Conservation (phyloP, 2,888 invertebrate genomes). For the Drosophila setosimentum region DNA sequence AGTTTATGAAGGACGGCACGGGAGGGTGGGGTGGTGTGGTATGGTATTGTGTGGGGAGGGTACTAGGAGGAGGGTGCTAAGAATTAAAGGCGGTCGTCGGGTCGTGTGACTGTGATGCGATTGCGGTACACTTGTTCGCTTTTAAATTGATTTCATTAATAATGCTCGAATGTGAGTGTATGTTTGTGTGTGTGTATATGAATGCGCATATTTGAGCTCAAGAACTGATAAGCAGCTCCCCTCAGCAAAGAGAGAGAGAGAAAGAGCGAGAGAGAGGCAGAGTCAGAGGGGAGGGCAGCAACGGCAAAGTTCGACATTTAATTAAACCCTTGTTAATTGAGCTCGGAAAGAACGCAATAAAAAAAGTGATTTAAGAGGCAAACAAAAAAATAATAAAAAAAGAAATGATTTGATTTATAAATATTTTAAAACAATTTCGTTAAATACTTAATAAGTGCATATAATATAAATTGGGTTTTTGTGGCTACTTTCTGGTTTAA, state of each 20-base stretch:
- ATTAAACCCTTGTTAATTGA: constrained; percentile 51
- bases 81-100: constrained; percentile 43
- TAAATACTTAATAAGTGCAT: constrained; percentile 7
- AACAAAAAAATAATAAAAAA: not conserved
- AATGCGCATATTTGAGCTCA: constrained; percentile 32
- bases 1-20: not conserved
- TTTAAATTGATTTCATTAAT: constrained; percentile 70
- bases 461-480: not conserved
- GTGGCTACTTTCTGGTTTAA: constrained; percentile 22
- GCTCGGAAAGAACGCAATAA: constrained; percentile 31
- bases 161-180: constrained; percentile 17
- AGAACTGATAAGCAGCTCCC: constrained; percentile 43
- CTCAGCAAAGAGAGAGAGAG: not conserved
- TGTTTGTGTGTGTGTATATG: constrained; percentile 11
- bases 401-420: constrained; percentile 23
- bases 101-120: constrained; percentile 69
- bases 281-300: not conserved
- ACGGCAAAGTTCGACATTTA: constrained; percentile 40
- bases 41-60: not conserved
- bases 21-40: not conserved
- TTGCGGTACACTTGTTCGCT: constrained; percentile 55
- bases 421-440: constrained; percentile 23
- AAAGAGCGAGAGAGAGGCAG: not conserved
- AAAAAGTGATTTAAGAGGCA: constrained; percentile 12
- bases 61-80: too few relatives aligned